A percentile compares a stretch with the other conserved stretches of the same genome.
These are phyloP conservation scores for Lordiphosa mommai DNA, from an alignment of 1,140 invertebrate species.

Conservation along the genomic window DNA sequence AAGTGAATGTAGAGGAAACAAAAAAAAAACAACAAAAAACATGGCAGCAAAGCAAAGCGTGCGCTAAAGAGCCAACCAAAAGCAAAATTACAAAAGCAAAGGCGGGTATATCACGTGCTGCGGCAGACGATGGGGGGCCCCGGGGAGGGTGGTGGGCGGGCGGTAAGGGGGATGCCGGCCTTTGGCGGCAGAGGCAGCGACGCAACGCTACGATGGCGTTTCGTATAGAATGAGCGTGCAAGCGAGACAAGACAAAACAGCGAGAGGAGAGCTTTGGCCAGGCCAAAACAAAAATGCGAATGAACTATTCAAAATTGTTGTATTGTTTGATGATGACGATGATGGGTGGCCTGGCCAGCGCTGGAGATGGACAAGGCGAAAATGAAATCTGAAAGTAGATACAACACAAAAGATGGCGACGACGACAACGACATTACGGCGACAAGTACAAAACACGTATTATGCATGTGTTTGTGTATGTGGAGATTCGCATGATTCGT, in stretches of 20 bases:
- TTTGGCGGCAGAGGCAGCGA: constrained; percentile 56
- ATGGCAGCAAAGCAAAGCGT: constrained; percentile 54
- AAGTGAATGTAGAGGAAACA: constrained; percentile 57
- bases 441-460: constrained; percentile 75
- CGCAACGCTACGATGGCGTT: constrained; percentile 45
- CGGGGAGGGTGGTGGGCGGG: constrained; percentile 2
- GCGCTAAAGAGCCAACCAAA: constrained; percentile 61
- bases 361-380: constrained; percentile 8
- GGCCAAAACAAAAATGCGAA: constrained; percentile 69
- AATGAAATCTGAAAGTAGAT: constrained; percentile 43
- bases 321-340: constrained; percentile 4
- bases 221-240: constrained; percentile 68
- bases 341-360: neutral
- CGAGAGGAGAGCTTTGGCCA: constrained; percentile 17
- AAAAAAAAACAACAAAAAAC: constrained; percentile 53
- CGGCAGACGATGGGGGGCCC: constrained; percentile 18
- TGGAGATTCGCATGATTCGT: constrained; percentile 72
- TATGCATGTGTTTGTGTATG: constrained; percentile 46
- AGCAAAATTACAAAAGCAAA: constrained; percentile 71
- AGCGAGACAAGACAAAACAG: neutral
- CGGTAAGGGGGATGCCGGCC: constrained; percentile 44
- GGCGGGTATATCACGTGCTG: constrained; percentile 74
- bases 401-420: constrained; percentile 30
- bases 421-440: constrained; percentile 52
- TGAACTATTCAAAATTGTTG: constrained; percentile 29